Evolutionary conservation across 2,888 invertebrate species (phyloP).

Genomic region (Lepidocyrtinus sp.): DNA sequence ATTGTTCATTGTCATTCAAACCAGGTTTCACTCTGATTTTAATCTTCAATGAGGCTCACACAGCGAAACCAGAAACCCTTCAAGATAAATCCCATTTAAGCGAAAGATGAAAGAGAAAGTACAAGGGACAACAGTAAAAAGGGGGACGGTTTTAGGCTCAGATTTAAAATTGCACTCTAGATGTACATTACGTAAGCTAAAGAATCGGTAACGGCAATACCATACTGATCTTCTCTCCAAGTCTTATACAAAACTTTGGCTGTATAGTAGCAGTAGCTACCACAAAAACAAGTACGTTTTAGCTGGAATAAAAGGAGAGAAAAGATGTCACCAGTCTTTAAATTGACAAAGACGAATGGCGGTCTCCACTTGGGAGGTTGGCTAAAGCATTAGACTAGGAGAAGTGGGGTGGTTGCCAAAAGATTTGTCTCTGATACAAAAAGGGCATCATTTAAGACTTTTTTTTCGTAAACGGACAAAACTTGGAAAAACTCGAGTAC

Average conservation of each 20-base stretch:
- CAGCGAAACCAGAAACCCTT: slow-evolving; percentile 49
- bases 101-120: slow-evolving; percentile 27
- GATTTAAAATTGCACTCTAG: no score
- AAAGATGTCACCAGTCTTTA: slow-evolving; percentile 64
- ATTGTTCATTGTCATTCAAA: slow-evolving; percentile 57
- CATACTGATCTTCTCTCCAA: neutral
- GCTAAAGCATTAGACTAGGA: slow-evolving; percentile 51
- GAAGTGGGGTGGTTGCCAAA: slow-evolving; percentile 60
- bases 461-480: slow-evolving; percentile 18
- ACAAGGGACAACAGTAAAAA: neutral
- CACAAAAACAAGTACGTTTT: slow-evolving; percentile 23
- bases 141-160: neutral
- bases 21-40: slow-evolving; percentile 51
- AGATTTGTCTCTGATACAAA: slow-evolving; percentile 61
- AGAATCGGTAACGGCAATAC: neutral
- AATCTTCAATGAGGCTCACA: slow-evolving; percentile 54
- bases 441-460: slow-evolving; percentile 58
- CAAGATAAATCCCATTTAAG: slow-evolving; percentile 56
- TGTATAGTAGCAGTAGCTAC: slow-evolving; percentile 11
- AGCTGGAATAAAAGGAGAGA: slow-evolving; percentile 49
- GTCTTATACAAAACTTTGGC: slow-evolving; percentile 10
- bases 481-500: slow-evolving; percentile 48
- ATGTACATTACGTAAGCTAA: neutral
- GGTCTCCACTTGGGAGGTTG: slow-evolving; percentile 59
- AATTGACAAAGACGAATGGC: slow-evolving; percentile 64